Conservation (phyloP, 1,140 invertebrate genomes). For the Drosophila rufa region DNA sequence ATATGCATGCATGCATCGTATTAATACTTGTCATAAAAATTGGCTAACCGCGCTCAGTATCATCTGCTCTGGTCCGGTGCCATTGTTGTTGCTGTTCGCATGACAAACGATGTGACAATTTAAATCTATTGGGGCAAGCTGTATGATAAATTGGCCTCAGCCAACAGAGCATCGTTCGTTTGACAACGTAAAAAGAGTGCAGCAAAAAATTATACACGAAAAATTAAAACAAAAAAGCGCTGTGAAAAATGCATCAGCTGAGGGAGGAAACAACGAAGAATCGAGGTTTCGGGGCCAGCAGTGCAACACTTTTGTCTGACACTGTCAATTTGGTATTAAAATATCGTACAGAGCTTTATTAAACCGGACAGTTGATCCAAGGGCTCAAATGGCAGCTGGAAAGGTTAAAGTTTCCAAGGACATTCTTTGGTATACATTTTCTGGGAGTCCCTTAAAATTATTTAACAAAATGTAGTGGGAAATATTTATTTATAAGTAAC, state of each 20-base stretch:
- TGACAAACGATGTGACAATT: conserved; percentile 82
- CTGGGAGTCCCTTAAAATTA: neutral
- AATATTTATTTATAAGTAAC: no score
- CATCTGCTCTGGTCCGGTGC: conserved; percentile 19
- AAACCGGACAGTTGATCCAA: conserved; percentile 37
- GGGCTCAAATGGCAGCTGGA: conserved; percentile 12
- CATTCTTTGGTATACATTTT: neutral
- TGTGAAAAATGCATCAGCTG: conserved; percentile 53
- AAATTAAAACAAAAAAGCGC: conserved; percentile 17
- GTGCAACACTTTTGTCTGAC: conserved; percentile 58
- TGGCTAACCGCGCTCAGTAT: conserved; percentile 24
- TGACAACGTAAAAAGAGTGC: conserved; percentile 46
- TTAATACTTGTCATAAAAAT: conserved; percentile 51
- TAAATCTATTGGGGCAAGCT: conserved; percentile 76
- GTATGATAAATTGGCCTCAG: conserved; percentile 72
- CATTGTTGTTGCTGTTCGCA: conserved; percentile 27
- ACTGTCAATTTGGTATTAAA: conserved; percentile 76
- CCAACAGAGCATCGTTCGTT: conserved; percentile 38
- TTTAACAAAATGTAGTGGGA: neutral
- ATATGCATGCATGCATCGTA: conserved; percentile 30
- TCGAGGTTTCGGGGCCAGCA: conserved; percentile 32
- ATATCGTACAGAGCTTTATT: conserved; percentile 55
- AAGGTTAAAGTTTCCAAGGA: neutral
- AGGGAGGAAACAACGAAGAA: conserved; percentile 17
- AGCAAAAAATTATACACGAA: conserved; percentile 29